Evolutionary conservation across 2,113 vertebrate genomes (phyloP).

Genomic region (Salvelinus fontinalis): DNA sequence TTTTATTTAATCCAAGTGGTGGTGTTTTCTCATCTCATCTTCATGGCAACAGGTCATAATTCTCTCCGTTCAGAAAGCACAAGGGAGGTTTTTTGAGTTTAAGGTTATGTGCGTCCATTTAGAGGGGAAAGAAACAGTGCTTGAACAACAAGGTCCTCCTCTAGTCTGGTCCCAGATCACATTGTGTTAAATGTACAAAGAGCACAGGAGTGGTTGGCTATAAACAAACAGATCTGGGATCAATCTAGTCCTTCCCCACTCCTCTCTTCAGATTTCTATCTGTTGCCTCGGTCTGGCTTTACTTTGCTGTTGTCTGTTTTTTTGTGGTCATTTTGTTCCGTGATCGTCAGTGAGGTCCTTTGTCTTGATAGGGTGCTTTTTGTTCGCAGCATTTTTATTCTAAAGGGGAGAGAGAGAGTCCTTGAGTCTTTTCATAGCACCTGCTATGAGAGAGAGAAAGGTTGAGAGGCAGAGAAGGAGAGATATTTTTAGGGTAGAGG

Average conservation of each 20-base stretch:
- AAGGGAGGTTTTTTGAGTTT: conserved; percentile 47
- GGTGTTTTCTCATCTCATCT: conserved; percentile 18
- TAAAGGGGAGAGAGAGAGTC: conserved; percentile 19
- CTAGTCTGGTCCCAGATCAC: no score
- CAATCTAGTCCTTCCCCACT: no score
- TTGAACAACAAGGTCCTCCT: conserved; percentile 40
- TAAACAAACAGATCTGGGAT: conserved; percentile 1
- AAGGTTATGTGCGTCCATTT: conserved; percentile 37
- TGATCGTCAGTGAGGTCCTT: conserved; percentile 49
- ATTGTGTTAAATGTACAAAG: no score
- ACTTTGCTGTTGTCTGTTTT: conserved; percentile 58
- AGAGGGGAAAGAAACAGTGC: background rate
- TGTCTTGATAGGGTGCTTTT: conserved; percentile 24
- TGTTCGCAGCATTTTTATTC: conserved; percentile 23
- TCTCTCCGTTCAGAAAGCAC: conserved; percentile 46
- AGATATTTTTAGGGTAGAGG: background rate
- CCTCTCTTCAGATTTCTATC: no score
- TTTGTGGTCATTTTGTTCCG: conserved; percentile 56
- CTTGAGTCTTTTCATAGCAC: conserved; percentile 11
- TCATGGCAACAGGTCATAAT: conserved; percentile 69
- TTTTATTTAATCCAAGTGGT: conserved; percentile 68
- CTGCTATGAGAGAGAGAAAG: background rate
- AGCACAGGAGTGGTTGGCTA: no score
- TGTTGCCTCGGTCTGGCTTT: conserved; percentile 24
- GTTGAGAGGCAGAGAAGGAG: background rate